Conservation (phyloP, 2,888 invertebrate species). For the Hecatera dysodea region DNA sequence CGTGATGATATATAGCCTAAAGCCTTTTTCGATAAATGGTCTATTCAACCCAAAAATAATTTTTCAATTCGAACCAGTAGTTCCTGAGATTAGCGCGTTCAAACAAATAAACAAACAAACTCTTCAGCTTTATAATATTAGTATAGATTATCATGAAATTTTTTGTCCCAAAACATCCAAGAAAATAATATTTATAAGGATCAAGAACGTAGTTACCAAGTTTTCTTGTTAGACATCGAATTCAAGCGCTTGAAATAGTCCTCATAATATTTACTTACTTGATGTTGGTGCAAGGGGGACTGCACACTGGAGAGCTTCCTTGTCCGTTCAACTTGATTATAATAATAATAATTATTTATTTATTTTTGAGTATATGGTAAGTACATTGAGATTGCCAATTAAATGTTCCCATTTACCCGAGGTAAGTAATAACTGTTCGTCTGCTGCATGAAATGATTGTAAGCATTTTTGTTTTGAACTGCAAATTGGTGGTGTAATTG, state of each 20-base stretch:
- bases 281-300: slow-evolving; percentile 9
- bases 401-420: slow-evolving; percentile 9
- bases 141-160: slow-evolving; percentile 9
- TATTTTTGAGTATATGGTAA: too few species aligned
- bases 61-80: too few species aligned
- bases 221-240: slow-evolving; percentile 47
- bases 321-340: neutral
- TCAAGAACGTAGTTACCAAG: slow-evolving; percentile 17
- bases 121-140: too few species aligned
- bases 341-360: too few species aligned
- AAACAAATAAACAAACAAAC: too few species aligned
- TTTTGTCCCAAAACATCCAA: slow-evolving; percentile 5
- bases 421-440: neutral
- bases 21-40: too few species aligned
- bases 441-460: neutral
- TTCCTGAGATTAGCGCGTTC: too few species aligned
- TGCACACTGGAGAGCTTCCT: slow-evolving; percentile 5
- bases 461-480: neutral
- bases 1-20: too few species aligned
- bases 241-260: slow-evolving; percentile 40
- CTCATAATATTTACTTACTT: slow-evolving; percentile 32
- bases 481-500: too few species aligned
- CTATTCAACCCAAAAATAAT: too few species aligned
- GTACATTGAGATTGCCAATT: slow-evolving; percentile 33
- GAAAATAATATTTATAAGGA: slow-evolving; percentile 22